These are phyloP conservation scores for Sarcophaga peregrina DNA, from an alignment of 1,140 invertebrate genomes.

Conservation along the genomic window DNA sequence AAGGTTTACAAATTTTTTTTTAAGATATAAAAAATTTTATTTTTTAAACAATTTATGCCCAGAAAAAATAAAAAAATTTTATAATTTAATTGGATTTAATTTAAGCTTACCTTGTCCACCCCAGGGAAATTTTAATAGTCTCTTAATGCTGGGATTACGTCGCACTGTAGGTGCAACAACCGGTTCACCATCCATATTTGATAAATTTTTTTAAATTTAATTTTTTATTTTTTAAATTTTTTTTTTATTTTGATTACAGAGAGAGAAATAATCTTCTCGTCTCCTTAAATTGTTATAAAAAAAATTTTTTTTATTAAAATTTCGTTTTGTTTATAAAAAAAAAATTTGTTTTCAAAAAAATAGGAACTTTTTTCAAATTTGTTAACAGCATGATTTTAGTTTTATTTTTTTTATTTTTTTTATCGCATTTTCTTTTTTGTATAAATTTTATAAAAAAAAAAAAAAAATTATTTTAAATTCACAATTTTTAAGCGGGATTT, in stretches of 20 bases:
- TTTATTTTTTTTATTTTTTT: no score
- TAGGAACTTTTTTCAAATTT: slow-evolving; percentile 23
- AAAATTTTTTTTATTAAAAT: not conserved
- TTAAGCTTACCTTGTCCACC: slow-evolving; percentile 68
- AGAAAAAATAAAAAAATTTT: no score
- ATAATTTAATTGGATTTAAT: not conserved
- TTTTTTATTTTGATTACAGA: slow-evolving; percentile 18
- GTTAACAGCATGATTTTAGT: not conserved
- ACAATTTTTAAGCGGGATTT: not conserved
- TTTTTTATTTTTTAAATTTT: not conserved
- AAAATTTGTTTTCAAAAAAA: not conserved
- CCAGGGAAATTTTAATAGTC: slow-evolving; percentile 71
- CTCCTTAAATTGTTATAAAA: not conserved
- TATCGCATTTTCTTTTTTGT: not conserved
- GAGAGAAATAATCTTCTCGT: not conserved
- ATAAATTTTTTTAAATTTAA: slow-evolving; percentile 8
- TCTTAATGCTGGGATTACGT: slow-evolving; percentile 72
- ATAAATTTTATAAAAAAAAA: no score
- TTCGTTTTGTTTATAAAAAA: not conserved
- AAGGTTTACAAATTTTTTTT: no score
- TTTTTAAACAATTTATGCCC: no score
- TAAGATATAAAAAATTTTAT: no score
- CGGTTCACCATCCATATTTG: slow-evolving; percentile 54
- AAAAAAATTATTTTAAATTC: not conserved
- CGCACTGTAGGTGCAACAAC: slow-evolving; percentile 65